Evolutionary conservation across 2,888 invertebrate species (phyloP), one percentile per base, ranked within the genome.

Genomic region (Xanthia icteritia): DNA sequence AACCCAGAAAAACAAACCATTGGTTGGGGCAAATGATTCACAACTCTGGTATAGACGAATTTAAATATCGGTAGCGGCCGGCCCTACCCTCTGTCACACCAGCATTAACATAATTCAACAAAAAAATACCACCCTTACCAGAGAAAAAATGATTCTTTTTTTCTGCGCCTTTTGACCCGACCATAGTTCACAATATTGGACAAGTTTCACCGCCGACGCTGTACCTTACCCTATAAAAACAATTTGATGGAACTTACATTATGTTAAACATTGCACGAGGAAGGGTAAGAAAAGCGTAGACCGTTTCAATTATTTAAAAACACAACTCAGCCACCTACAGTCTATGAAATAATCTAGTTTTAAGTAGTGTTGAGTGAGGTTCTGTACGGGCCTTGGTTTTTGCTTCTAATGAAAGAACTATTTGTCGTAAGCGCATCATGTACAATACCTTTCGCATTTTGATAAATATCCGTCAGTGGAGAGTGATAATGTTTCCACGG

Each of bases 101-200:
- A 83, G 85, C 91, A 96, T 96, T 96, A 95, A 93, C 95, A 96
- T 96, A 96, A 95, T 94, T 94, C 94, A 93, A 94, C 94, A 95
- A 95, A 96, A 79, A 95, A 95, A 93, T 89, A 91, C 92, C 92
- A 88, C 92, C 91, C 92, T 91, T 83, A 85, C 89, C 86, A 88
- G 90, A 91, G 84, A 93, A 92, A 79, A 94, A 92, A 88, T 79
- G 81, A 86, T 82, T 88, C 91, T 90, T 94, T 95, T 58, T 94
- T 94, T 93, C 91, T 90, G 88, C 90, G 86, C 89, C 89, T 91
- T 92, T 91, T 92, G 92, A 93, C 93, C 91, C 93, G 90, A 92
- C 91, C 91, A 84, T 90, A 92, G 91, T 92, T 91, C 91, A 93
- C 93, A 92, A 94, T 95, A 95, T 95, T 92, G 92, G 89, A 92